Evolutionary conservation across 2,888 invertebrate genomes (phyloP).

Genomic region (Argynnis bischoffii): DNA sequence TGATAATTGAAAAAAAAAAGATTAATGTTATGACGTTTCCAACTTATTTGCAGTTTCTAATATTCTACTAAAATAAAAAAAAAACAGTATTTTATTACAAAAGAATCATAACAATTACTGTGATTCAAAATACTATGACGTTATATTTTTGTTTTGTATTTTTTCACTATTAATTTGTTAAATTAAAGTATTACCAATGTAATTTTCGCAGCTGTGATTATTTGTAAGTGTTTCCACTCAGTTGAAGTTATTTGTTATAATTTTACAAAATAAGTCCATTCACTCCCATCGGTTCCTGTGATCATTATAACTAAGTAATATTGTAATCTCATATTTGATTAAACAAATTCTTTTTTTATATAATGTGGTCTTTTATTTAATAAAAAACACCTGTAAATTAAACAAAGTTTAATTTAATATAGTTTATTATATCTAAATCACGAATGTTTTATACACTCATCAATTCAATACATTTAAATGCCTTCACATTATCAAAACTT

Average conservation of each 20-base stretch:
- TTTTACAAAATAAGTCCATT: background rate
- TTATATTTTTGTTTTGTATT: too few relatives aligned
- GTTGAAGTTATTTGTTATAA: conserved; percentile 1
- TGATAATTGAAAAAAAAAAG: too few relatives aligned
- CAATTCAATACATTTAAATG: conserved; percentile 20
- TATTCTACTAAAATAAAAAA: too few relatives aligned
- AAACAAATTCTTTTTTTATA: conserved; percentile 12
- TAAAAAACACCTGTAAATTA: background rate
- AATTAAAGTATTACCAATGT: background rate
- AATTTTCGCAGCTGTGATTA: conserved; percentile 5
- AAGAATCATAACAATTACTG: too few relatives aligned
- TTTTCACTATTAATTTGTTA: background rate
- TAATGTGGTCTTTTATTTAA: background rate
- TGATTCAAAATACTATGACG: too few relatives aligned
- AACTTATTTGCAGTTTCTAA: too few relatives aligned
- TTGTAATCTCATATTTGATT: conserved; percentile 11
- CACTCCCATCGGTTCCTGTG: conserved; percentile 15
- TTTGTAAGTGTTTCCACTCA: conserved; percentile 6
- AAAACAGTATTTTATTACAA: too few relatives aligned
- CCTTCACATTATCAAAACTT: conserved; percentile 24
- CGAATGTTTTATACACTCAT: conserved; percentile 26
- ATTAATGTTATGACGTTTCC: too few relatives aligned
- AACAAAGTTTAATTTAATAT: conserved; percentile 9
- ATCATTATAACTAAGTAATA: conserved; percentile 8
- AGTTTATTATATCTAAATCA: conserved; percentile 33